Conservation (phyloP, 2,888 invertebrate genomes). For the Omphaloscelis lunosa region DNA sequence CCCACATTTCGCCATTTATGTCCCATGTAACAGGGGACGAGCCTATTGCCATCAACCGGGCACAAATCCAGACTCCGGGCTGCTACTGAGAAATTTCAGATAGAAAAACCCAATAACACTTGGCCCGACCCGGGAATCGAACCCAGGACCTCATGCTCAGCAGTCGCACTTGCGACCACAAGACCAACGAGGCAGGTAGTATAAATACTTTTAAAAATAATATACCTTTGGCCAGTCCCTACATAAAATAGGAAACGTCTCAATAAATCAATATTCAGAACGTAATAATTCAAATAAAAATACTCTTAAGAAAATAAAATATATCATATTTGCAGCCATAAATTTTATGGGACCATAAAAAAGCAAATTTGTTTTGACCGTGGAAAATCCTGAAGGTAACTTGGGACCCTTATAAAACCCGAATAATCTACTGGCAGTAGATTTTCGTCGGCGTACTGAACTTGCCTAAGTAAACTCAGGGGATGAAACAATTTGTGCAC, state of each 20-base stretch:
- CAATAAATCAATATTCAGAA: conserved; percentile 66
- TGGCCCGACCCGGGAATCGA: too few species aligned
- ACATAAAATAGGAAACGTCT: conserved; percentile 54
- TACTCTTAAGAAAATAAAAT: conserved; percentile 61
- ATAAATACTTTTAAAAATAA: conserved; percentile 35
- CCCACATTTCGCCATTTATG: too few species aligned
- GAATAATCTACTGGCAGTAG: conserved; percentile 71
- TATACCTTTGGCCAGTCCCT: conserved; percentile 20
- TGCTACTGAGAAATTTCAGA: too few species aligned
- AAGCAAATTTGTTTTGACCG: conserved; percentile 66
- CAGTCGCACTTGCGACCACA: too few species aligned
- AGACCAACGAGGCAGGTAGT: too few species aligned
- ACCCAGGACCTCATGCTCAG: too few species aligned
- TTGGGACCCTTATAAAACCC: conserved; percentile 68
- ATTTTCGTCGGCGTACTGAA: conserved; percentile 67
- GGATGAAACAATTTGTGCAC: conserved; percentile 85
- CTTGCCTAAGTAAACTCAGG: conserved; percentile 76
- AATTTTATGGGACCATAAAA: conserved; percentile 65
- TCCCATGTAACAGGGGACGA: too few species aligned
- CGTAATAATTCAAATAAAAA: conserved; percentile 64
- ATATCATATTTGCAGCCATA: conserved; percentile 61
- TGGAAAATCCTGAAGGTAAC: conserved; percentile 66
- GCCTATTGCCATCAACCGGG: too few species aligned
- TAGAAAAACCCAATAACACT: too few species aligned
- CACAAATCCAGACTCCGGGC: too few species aligned